Percentiles rank a stretch among this genome's conserved stretches.
Conservation (phyloP, 2,888 invertebrate species). For the Nephrotoma guestfalica region DNA sequence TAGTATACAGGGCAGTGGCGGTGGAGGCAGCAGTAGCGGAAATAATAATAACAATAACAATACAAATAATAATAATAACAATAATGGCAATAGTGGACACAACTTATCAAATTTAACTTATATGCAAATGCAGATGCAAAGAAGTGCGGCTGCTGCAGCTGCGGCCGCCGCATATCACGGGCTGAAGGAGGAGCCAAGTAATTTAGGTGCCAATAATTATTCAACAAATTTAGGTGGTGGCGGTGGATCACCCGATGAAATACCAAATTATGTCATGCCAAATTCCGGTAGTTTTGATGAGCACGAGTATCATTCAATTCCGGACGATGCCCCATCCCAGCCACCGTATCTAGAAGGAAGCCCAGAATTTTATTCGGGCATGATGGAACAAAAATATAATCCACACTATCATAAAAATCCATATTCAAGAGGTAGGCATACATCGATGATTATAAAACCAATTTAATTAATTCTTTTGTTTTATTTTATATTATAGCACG, state of each 20-base stretch:
- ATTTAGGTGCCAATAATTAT: constrained; percentile 10
- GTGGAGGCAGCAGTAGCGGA: constrained; percentile 32
- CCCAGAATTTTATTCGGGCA: constrained; percentile 17
- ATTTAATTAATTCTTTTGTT: neutral
- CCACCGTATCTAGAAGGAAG: constrained; percentile 17
- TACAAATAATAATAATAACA: constrained; percentile 6
- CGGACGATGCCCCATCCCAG: constrained; percentile 18
- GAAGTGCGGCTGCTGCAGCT: constrained; percentile 15
- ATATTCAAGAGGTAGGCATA: constrained; percentile 10
- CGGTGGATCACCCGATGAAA: constrained; percentile 12
- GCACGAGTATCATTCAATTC: constrained; percentile 17
- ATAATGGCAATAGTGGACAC: constrained; percentile 17
- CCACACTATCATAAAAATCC: constrained; percentile 12
- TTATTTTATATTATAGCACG: constrained; percentile 15
- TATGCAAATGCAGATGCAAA: constrained; percentile 27
- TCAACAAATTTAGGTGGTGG: constrained; percentile 13
- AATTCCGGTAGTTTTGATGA: constrained; percentile 18
- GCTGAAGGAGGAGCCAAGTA: constrained; percentile 28
- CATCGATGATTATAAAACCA: constrained; percentile 5
- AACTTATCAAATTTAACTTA: constrained; percentile 21
- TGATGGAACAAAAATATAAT: constrained; percentile 22
- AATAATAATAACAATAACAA: constrained; percentile 7
- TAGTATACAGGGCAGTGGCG: constrained; percentile 22
- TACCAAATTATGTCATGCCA: constrained; percentile 16
- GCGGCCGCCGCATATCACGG: constrained; percentile 21